These are phyloP conservation scores for Gallirallus australis DNA, from an alignment of 2,797 vertebrate genomes.

Conservation along the genomic window DNA sequence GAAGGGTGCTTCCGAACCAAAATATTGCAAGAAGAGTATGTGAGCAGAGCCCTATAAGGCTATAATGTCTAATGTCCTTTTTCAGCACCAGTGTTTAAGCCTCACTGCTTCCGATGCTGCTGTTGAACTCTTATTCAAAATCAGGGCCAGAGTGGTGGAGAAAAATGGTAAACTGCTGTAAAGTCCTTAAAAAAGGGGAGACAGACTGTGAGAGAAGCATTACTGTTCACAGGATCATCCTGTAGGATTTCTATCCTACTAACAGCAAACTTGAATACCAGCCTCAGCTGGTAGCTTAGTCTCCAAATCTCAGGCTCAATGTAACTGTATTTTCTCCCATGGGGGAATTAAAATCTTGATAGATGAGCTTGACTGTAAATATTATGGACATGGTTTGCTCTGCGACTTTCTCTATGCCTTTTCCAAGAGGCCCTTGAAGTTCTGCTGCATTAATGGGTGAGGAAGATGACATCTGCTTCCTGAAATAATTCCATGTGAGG, in stretches of 20 bases:
- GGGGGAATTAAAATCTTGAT: background rate
- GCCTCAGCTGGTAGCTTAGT: background rate
- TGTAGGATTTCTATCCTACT: background rate
- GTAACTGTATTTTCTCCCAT: background rate
- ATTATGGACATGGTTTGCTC: background rate
- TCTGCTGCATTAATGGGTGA: background rate
- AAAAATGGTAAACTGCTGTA: background rate
- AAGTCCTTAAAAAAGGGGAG: background rate
- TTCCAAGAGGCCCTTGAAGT: background rate
- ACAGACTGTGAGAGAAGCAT: background rate
- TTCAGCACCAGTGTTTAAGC: background rate
- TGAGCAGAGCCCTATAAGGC: background rate
- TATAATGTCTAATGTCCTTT: background rate
- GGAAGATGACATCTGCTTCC: background rate
- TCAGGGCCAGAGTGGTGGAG: background rate
- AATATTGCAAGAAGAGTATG: background rate
- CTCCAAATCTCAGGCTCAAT: background rate
- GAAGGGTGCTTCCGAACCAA: background rate
- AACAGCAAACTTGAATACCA: background rate
- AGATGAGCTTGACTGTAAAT: background rate
- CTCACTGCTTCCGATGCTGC: background rate
- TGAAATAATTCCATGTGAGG: background rate
- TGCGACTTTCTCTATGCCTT: background rate
- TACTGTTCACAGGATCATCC: background rate
- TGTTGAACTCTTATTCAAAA: background rate